phyloP scores from a whole-genome alignment of 2,888 invertebrate species.

The Gasteruption jaculator region DNA sequence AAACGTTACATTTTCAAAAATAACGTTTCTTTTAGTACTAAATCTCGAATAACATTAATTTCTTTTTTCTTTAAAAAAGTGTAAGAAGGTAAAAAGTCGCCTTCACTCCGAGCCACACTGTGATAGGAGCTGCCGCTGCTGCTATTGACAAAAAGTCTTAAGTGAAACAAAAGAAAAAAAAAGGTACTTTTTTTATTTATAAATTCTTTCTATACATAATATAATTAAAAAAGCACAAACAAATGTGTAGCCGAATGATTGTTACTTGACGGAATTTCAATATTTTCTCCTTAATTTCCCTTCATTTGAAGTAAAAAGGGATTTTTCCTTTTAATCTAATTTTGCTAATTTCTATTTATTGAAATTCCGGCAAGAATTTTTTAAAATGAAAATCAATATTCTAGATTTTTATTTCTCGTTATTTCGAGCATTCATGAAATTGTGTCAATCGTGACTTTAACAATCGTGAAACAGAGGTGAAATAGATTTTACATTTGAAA shows the following conservation, averaged over 20 bases:
- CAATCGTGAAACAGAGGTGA: constrained; percentile 28
- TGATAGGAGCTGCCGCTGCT: constrained; percentile 46
- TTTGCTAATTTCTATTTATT: too few species aligned
- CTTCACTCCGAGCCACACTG: constrained; percentile 47
- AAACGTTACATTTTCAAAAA: too few species aligned
- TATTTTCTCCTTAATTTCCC: constrained; percentile 24
- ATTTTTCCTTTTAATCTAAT: too few species aligned
- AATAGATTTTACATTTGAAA: constrained; percentile 32
- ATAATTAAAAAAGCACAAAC: constrained; percentile 39
- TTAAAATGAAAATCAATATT: too few species aligned
- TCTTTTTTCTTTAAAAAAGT: constrained; percentile 14
- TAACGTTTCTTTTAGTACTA: too few species aligned
- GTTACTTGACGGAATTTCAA: constrained; percentile 35
- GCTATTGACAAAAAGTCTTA: constrained; percentile 30
- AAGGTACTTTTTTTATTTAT: constrained; percentile 25
- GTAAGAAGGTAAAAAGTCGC: constrained; percentile 26
- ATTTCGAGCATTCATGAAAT: too few species aligned
- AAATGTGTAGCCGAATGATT: too few species aligned
- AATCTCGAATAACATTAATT: too few species aligned
- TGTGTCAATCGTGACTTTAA: too few species aligned
- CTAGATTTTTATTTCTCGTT: too few species aligned
- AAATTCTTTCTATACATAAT: constrained; percentile 27
- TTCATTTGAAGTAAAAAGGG: constrained; percentile 20
- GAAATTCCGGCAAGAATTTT: too few species aligned
- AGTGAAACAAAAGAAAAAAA: constrained; percentile 9